Conservation (phyloP, 2,797 vertebrate species). For the Silurus aristotelis region DNA sequence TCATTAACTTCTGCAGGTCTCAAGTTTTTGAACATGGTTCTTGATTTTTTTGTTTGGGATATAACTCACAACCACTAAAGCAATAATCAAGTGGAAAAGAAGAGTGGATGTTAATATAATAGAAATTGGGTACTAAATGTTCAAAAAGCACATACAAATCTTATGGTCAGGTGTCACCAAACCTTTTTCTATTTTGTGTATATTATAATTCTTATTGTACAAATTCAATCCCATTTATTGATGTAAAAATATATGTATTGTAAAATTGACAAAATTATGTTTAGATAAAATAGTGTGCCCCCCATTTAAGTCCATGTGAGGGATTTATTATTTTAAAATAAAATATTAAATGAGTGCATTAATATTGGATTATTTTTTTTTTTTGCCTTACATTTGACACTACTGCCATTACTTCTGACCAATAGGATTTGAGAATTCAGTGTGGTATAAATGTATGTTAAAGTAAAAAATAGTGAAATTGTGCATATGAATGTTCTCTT, state of each 20-base stretch:
- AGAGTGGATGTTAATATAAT: background rate
- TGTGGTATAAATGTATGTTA: background rate
- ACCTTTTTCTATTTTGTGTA: too few species aligned
- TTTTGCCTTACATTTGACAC: background rate
- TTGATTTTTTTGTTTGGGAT: background rate
- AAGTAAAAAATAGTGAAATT: background rate
- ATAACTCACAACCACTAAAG: background rate
- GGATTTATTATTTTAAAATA: background rate
- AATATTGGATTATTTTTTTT: background rate
- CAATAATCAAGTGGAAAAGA: background rate
- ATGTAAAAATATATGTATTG: too few species aligned
- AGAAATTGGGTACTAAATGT: too few species aligned
- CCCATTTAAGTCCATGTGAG: background rate
- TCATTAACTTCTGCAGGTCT: background rate
- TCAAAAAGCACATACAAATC: too few species aligned
- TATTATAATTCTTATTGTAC: too few species aligned
- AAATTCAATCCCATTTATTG: too few species aligned
- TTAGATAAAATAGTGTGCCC: background rate
- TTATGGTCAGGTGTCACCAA: too few species aligned
- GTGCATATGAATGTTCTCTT: background rate
- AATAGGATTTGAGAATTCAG: background rate
- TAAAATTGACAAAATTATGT: background rate
- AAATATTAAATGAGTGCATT: background rate
- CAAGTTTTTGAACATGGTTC: background rate
- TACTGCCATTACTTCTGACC: too few species aligned